Evolutionary conservation across 1,140 invertebrate genomes (phyloP).

Genomic region (Philopotamus ludificatus): DNA sequence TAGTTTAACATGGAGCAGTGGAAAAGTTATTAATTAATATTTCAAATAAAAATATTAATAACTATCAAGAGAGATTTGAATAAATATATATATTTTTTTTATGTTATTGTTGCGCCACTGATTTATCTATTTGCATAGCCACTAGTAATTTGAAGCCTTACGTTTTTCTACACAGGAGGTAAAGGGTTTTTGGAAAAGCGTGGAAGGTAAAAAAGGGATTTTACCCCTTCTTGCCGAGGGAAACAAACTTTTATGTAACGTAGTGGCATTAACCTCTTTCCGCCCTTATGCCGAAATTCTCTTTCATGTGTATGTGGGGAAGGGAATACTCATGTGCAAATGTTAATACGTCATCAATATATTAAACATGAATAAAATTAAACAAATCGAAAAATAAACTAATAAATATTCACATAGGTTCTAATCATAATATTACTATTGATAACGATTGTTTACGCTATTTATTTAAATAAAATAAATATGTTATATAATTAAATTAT

Average conservation of each 20-base stretch:
- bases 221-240: conserved; percentile 37
- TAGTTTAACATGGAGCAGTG: not conserved
- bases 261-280: conserved; percentile 38
- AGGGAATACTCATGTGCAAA: conserved; percentile 32
- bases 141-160: conserved; percentile 40
- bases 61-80: not conserved
- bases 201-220: conserved; percentile 43
- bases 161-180: conserved; percentile 40
- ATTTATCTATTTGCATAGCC: conserved; percentile 39
- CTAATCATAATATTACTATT: conserved; percentile 31
- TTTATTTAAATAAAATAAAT: too few relatives aligned
- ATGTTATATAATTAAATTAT: too few relatives aligned
- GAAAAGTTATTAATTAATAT: not conserved
- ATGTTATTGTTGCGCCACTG: conserved; percentile 18
- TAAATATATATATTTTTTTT: not conserved
- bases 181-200: conserved; percentile 42
- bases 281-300: conserved; percentile 4
- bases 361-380: too few relatives aligned
- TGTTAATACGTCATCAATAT: too few relatives aligned
- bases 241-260: conserved; percentile 41
- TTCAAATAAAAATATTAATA: not conserved
- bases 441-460: not conserved
- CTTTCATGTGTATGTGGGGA: conserved; percentile 35
- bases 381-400: too few relatives aligned
- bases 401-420: too few relatives aligned